Evolutionary conservation across 2,797 vertebrate genomes (phyloP), one percentile per base, ranked within the genome.

Genomic region (Pantherophis alleghaniensis): DNA sequence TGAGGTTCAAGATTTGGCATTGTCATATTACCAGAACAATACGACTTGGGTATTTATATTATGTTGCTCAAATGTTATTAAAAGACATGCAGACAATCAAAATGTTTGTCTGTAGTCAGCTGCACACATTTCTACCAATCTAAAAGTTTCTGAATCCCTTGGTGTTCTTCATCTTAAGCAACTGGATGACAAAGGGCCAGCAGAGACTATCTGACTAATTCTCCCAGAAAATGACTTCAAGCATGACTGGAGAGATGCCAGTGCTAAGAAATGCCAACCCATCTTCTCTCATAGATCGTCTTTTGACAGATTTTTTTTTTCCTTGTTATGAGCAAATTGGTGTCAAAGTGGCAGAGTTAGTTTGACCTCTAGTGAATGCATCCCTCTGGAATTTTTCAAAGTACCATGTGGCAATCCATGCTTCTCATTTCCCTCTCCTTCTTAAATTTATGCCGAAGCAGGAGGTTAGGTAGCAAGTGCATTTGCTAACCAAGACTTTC

Each of bases 151-250:
- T n/a, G 88, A 83, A 74, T 13, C 51, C 57, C 56, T 89, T 90
- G 7, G 13, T 28, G n/a, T 61, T 28, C 9, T 89, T 83, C 88
- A 53, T 79, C 79, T 87, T 66, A 83, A 90, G 66, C 16, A 56
- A 90, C 13, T 56, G 92, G n/a, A 22, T 89, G 28, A 61, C 56
- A 86, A 61, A 92, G 37, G 32, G 22, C 63, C 74, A 90, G 92
- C 74, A 61, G 55, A 63, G 57, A 86, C 59, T 86, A 55, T 56
- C 22, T 42, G 61, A 47, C 47, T 86, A 92, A 56, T 92, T 86
- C 47, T 92, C 74, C 53, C n/a, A 63, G 56, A 63, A 92, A 86
- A 86, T 90, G 2, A 56, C 12, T 92, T 90, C n/a, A 56, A 59
- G 59, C 32, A 86, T 86, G 56, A 92, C 42, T 90, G 57, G 66